These are phyloP conservation scores for Mystacornis crossleyi DNA, from an alignment of 2,113 vertebrate genomes.

Conservation along the genomic window DNA sequence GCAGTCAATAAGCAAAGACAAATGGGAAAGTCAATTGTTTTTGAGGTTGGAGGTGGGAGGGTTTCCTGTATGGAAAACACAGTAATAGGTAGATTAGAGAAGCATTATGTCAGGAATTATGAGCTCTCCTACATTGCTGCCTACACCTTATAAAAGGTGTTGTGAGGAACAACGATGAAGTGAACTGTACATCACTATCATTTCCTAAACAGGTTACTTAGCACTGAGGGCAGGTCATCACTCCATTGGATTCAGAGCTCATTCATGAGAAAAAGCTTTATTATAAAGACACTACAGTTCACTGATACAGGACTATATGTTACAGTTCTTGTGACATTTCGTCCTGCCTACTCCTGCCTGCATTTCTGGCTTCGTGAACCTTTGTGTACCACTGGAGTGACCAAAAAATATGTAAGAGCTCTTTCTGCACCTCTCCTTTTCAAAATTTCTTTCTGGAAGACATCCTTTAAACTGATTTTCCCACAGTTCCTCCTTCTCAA, in stretches of 20 bases:
- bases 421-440: neutral
- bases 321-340: neutral
- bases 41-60: rapidly evolving
- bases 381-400: neutral
- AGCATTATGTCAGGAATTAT: neutral
- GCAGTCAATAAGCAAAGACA: neutral
- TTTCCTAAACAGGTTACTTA: neutral
- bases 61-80: neutral
- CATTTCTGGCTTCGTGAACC: neutral
- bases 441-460: neutral
- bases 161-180: neutral
- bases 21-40: neutral
- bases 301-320: neutral
- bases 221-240: neutral
- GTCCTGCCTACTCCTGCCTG: neutral
- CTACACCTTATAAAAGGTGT: neutral
- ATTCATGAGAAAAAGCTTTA: neutral
- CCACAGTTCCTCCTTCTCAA: neutral
- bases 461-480: neutral
- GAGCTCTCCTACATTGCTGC: neutral
- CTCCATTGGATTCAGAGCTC: neutral
- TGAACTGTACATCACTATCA: neutral
- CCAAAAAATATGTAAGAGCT: neutral
- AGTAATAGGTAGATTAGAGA: neutral
- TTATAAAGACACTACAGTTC: neutral